Conservation (phyloP, 2,797 vertebrate species). For the Gymnocypris eckloni region DNA sequence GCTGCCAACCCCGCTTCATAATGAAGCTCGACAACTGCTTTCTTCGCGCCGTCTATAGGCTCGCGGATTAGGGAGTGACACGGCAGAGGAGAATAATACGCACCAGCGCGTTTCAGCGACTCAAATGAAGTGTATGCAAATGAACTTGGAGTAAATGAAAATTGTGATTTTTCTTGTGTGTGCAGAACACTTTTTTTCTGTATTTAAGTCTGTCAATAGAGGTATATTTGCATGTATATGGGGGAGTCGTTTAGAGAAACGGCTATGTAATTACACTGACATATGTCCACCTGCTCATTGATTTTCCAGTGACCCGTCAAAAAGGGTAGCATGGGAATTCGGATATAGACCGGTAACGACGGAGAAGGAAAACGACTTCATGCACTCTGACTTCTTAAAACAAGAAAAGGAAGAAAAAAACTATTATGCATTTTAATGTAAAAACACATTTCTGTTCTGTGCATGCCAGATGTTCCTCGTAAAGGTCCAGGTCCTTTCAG, state of each 20-base stretch:
- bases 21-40: slow-evolving; percentile 90
- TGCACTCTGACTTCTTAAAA: slow-evolving; percentile 45
- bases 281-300: slow-evolving; percentile 98
- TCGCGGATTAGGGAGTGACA: slow-evolving; percentile 87
- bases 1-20: slow-evolving; percentile 86
- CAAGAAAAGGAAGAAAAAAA: background rate
- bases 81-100: slow-evolving; percentile 80
- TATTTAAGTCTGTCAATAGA: slow-evolving; percentile 79
- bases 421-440: background rate
- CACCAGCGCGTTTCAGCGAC: slow-evolving; percentile 82
- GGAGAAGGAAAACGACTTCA: slow-evolving; percentile 48
- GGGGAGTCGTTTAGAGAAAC: slow-evolving; percentile 73
- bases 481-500: background rate
- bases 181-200: slow-evolving; percentile 67
- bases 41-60: slow-evolving; percentile 83
- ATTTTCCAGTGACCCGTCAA: slow-evolving; percentile 98
- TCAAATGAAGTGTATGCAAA: slow-evolving; percentile 86
- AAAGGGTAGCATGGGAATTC: slow-evolving; percentile 99
- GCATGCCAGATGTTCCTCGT: slow-evolving; percentile 6
- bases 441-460: background rate
- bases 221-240: slow-evolving; percentile 83
- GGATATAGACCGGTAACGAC: slow-evolving; percentile 65
- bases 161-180: slow-evolving; percentile 74
- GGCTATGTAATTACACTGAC: slow-evolving; percentile 94
- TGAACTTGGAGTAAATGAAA: slow-evolving; percentile 78